Percentiles rank a stretch among this genome's conserved stretches.
phyloP scores from a whole-genome alignment of 1,140 invertebrate genomes.

The Plutomurus gul region DNA sequence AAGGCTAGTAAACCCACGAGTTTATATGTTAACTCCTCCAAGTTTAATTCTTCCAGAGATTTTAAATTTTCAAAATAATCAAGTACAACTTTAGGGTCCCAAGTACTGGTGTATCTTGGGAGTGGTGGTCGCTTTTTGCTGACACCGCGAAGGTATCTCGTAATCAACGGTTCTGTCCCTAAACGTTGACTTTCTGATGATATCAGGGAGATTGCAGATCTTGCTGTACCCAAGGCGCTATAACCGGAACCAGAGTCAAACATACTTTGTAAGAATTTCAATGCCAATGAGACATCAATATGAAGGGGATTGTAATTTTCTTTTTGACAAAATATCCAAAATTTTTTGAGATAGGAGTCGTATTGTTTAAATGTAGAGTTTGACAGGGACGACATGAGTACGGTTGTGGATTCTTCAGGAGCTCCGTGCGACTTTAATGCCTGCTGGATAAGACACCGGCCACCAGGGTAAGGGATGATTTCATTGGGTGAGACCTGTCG shows the following conservation, averaged over 20 bases:
- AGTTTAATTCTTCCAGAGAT: background rate
- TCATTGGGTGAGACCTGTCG: slow-evolving; percentile 6
- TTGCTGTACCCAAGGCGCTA: background rate
- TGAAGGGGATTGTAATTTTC: background rate
- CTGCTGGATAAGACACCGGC: background rate
- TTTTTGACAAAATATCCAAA: background rate
- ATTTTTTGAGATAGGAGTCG: background rate
- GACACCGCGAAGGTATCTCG: slow-evolving; percentile 8
- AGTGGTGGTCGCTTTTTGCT: background rate
- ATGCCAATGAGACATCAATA: background rate
- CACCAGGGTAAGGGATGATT: background rate
- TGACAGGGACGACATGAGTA: background rate
- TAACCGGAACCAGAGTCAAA: background rate
- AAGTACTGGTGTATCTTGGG: background rate
- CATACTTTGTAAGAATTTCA: background rate
- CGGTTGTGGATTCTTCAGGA: background rate
- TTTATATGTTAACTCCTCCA: background rate
- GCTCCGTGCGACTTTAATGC: background rate
- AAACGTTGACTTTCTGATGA: background rate
- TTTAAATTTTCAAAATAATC: background rate
- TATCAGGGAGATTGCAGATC: background rate
- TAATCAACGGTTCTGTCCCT: background rate
- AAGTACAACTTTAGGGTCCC: background rate
- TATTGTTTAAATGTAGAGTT: slow-evolving; percentile 8
- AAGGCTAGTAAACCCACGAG: background rate